Base-by-base conservation (phyloP, 2,797 vertebrate genomes). In the Chaetodon trifasciatus region DNA sequence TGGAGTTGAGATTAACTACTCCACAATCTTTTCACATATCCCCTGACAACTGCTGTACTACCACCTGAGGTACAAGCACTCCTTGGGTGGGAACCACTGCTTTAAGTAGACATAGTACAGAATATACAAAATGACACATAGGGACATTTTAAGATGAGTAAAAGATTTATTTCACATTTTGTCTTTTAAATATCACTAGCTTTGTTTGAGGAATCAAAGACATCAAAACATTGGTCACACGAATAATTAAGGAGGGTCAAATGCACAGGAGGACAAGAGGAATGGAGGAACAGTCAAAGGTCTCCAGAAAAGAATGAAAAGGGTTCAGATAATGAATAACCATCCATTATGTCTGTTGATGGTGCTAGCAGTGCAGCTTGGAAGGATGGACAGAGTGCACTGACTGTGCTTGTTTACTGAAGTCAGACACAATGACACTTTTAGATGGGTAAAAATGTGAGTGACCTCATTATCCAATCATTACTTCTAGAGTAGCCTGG, bases 101-200 rank as follows among this genome's bases (percentile, higher is more conserved):
- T 37, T 52, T 16, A 37, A 35, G 55, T 39, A 10, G 5, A 46
- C n/a, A 21, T 13, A 19, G 16, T 21, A 42, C 17, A 52, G 4
- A 40, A 56, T 8, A 62, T 7, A 76, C 21, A 79, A 16, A 65
- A 24, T 40, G 9, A 87, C 0, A 74, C 65, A 85, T 13, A 47
- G 50, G n/a, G 39, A 23, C 5, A n/a, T 32, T 23, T 46, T 58
- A 56, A 86, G 70, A 89, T 44, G 60, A 90, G 86, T 82, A 73
- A 81, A 81, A 88, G 83, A 89, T 95, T 92, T 90, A 93, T 92
- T 95, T 93, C 91, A 94, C 92, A 89, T 92, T 92, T 93, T 88
- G 57, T 70, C 55, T 93, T 92, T 85, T 35, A 71, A 85, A 81
- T 87, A 91, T 94, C 93, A 93, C 82, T 88, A 92, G 76, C 87